These are phyloP conservation scores for Caenorhabditis brenneri DNA, from an alignment of 1,140 invertebrate genomes.

Conservation along the genomic window DNA sequence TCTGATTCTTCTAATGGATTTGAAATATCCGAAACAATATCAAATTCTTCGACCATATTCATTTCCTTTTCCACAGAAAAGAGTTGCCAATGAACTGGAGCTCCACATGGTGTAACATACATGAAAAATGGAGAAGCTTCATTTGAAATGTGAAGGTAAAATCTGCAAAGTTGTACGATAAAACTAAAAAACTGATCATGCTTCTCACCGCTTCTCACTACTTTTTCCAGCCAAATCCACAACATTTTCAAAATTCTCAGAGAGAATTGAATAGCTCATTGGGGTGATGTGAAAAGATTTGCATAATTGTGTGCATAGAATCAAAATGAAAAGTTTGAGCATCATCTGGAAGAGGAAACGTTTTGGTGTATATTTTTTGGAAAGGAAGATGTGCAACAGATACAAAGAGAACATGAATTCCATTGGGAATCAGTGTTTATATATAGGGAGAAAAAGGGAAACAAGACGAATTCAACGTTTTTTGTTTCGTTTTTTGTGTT, in stretches of 20 bases:
- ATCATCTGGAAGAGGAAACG: neutral
- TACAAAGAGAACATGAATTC: neutral
- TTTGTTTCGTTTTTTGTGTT: neutral
- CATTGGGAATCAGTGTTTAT: neutral
- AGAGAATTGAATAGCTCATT: conserved; percentile 7
- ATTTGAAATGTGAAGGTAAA: conserved; percentile 40
- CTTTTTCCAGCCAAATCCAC: neutral
- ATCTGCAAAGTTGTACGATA: conserved; percentile 23
- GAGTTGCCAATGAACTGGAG: conserved; percentile 51
- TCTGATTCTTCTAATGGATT: conserved; percentile 30
- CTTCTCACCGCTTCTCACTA: neutral
- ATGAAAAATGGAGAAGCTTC: conserved; percentile 44
- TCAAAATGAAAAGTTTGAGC: conserved; percentile 3
- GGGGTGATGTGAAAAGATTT: neutral
- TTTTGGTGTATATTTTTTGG: neutral
- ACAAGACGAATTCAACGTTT: neutral
- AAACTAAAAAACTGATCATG: neutral
- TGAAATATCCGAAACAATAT: neutral
- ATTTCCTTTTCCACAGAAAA: conserved; percentile 44
- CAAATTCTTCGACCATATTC: neutral
- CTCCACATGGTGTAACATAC: conserved; percentile 53
- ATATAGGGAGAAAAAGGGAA: neutral
- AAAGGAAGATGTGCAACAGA: neutral
- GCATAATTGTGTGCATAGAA: neutral
- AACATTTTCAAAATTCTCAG: conserved; percentile 1